Conservation (phyloP, 2,113 vertebrate species). For the Trichomycterus rosablanca region DNA sequence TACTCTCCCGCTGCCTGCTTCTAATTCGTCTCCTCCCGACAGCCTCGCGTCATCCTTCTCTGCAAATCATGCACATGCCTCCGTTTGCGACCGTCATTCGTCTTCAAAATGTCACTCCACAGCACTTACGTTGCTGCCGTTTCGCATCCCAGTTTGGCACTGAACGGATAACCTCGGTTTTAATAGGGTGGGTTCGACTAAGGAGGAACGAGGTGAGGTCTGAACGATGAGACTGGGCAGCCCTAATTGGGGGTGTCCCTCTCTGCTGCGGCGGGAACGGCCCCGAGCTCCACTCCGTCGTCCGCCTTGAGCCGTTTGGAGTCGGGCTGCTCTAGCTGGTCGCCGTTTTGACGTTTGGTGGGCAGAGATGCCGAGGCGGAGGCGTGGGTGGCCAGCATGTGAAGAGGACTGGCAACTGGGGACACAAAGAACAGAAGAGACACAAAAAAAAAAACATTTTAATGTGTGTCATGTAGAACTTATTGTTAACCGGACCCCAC, state of each 20-base stretch:
- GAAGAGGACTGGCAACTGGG: conserved; percentile 86
- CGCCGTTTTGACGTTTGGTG: conserved; percentile 90
- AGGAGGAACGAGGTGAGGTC: conserved; percentile 40
- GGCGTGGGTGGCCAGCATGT: conserved; percentile 89
- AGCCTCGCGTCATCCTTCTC: not conserved
- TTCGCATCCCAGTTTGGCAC: conserved; percentile 82
- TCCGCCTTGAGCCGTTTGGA: conserved; percentile 82
- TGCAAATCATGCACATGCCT: conserved; percentile 11
- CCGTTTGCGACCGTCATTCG: no score
- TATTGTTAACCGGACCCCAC: no score
- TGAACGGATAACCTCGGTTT: conserved; percentile 48
- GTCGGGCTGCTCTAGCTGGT: conserved; percentile 74
- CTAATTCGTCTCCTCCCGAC: conserved; percentile 14
- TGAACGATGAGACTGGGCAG: conserved; percentile 54
- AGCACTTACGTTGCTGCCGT: conserved; percentile 57
- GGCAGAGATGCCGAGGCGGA: conserved; percentile 90
- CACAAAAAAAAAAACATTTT: no score
- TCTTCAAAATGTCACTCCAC: conserved; percentile 55
- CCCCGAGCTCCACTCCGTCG: conserved; percentile 66
- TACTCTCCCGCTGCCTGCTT: conserved; percentile 14
- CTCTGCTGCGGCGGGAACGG: conserved; percentile 72
- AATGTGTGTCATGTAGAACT: no score
- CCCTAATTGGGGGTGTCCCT: conserved; percentile 71
- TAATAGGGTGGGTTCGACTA: conserved; percentile 40
- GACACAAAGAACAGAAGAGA: conserved; percentile 23